Base-by-base conservation (phyloP, 2,797 vertebrate species). In the Apogon talboti region DNA sequence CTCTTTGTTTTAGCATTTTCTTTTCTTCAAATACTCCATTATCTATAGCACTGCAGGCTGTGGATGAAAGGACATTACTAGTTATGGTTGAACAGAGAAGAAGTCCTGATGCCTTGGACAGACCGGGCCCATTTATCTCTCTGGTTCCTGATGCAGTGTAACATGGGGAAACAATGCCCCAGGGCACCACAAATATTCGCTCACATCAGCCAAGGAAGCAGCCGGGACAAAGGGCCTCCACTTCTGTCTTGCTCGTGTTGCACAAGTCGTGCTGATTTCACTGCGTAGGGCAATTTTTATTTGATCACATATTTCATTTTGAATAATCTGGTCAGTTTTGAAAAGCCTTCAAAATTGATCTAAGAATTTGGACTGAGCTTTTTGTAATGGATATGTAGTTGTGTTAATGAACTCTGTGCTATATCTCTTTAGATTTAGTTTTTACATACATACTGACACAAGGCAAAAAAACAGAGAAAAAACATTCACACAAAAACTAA, bases 121-220 rank as follows among this genome's bases (percentile, higher is more conserved):
- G 86, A 69, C 82, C 71, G 19, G 66, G 69, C 79, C 75, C 73
- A 88, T 90, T 90, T 88, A 86, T 89, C 87, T 86, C 83, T 76
- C 70, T 83, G 80, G 84, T 81, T 85, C 81, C 71, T 91, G 87
- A 90, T 90, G 83, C 79, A 82, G 84, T 80, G 82, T 64, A 85
- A 87, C 85, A 87, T 81, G 80, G 79, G 86, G 78, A 89, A 90
- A 88, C 82, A 90, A 85, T 66, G 73, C 87, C 84, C 62, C 47
- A 47, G 86, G 88, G 86, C 65, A 76, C 41, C 51, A 78, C 79
- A 89, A 79, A 88, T 90, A 87, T 87, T 84, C 78, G 83, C 71
- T 83, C 74, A 68, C 86, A 89, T 88, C 79, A 72, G 77, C 73
- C 56, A 38, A 79, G 50, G 73, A 84, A 87, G 83, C 59, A 63